Conservation (phyloP, 2,113 vertebrate species). For the Asarcornis scutulata region DNA sequence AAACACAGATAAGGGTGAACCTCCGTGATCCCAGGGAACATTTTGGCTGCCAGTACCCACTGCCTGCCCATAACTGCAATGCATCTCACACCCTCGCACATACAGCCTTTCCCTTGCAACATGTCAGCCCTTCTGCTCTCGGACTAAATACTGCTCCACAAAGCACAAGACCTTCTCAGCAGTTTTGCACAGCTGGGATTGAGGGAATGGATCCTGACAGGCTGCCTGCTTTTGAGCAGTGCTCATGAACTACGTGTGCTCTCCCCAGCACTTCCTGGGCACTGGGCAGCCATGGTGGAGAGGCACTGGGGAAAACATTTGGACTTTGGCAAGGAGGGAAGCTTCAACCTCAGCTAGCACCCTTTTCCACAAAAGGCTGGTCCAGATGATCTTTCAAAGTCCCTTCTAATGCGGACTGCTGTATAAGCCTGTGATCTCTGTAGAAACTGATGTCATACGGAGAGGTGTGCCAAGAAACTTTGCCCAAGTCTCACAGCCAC, state of each 20-base stretch:
- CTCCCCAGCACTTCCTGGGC: not conserved
- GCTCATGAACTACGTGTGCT: not conserved
- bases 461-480: not conserved
- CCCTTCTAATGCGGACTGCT: not conserved
- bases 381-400: no score
- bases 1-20: not conserved
- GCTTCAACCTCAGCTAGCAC: not conserved
- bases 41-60: not conserved
- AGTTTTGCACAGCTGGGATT: not conserved
- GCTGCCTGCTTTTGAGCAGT: not conserved
- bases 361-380: no score
- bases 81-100: fast-evolving
- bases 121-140: not conserved
- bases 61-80: not conserved
- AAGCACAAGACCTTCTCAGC: not conserved
- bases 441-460: not conserved
- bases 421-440: not conserved
- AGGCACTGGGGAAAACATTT: not conserved
- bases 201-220: not conserved
- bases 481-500: not conserved
- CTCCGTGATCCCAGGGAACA: not conserved
- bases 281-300: not conserved
- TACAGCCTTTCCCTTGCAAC: not conserved
- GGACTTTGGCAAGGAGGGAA: not conserved
- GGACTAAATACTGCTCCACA: not conserved